These are phyloP conservation scores for Ancistrus triradiatus DNA, from an alignment of 2,113 vertebrate species.

Conservation along the genomic window DNA sequence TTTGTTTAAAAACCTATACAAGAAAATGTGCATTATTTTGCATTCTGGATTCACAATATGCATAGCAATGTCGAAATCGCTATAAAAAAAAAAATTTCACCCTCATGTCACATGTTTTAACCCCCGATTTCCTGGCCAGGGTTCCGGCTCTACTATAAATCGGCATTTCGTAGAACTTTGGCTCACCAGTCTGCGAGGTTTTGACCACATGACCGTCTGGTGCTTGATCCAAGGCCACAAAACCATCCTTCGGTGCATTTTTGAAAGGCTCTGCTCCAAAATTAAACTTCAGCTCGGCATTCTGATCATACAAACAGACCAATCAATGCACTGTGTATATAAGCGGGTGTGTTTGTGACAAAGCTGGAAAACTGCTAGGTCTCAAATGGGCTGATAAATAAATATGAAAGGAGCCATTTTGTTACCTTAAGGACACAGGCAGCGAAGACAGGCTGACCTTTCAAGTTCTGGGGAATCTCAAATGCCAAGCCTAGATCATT, in stretches of 20 bases:
- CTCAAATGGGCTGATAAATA: not conserved
- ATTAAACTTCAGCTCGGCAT: slow-evolving; percentile 95
- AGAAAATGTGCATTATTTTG: not conserved
- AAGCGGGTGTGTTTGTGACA: not conserved
- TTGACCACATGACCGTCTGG: slow-evolving; percentile 76
- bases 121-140: no score
- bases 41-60: no score
- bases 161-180: not conserved
- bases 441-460: slow-evolving; percentile 85
- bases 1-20: not conserved
- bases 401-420: not conserved
- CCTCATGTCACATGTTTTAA: no score
- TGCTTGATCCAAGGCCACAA: slow-evolving; percentile 78
- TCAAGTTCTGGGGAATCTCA: slow-evolving; percentile 82
- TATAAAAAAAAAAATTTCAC: no score
- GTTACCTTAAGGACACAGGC: slow-evolving; percentile 95
- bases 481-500: slow-evolving; percentile 91
- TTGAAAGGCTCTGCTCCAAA: slow-evolving; percentile 93
- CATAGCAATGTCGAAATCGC: no score
- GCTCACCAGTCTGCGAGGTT: slow-evolving; percentile 84
- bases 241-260: slow-evolving; percentile 83
- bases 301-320: slow-evolving; percentile 66
- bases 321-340: not conserved
- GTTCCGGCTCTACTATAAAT: no score
- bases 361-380: not conserved